Evolutionary conservation across 1,140 invertebrate genomes (phyloP), one percentile per base, ranked within the genome.

Genomic region (Maconellicoccus hirsutus): DNA sequence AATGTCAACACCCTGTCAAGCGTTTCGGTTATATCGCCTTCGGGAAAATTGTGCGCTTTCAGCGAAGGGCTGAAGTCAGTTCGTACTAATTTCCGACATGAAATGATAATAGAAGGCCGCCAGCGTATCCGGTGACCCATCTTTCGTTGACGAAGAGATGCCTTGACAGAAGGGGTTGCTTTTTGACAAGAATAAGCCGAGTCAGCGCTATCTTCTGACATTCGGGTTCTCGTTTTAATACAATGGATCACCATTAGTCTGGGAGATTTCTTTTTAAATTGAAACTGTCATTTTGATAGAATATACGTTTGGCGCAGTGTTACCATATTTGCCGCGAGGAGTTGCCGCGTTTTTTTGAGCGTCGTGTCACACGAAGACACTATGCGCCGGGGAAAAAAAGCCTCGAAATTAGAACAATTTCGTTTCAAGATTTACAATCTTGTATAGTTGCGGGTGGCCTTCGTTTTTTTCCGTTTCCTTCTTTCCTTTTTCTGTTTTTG

Each of bases 1-100:
- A 66, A 66, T 66, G 61, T 66, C 61, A 66, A 66, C 61, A 66
- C 61, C 61, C 61, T 66, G 61, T 66, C 61, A 66, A 66, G 61
- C 61, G 10, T 26, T 66, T 26, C 42, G n/a, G 42, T 52, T 52
- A 66, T 25, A 66, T 26, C 61, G 61, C 61, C 61, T 66, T 66
- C 25, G 61, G 61, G 3, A 66, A 14, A 22, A 25, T 23, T 66
- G 61, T 25, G 22, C 61, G 61, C 21, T 25, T 23, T 26, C 61
- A 66, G 22, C 21, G 61, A 66, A 66, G 25, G 61, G 21, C 61
- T 19, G 42, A 52, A 52, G 42, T 52, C 42, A 19, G 42, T 16
- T 10, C 61, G 61, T 23, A 26, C 61, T 66, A 66, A 66, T 66
- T 66, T 66, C 25, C 61, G 25, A 66, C 61, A 26, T 66, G 61